Evolutionary conservation across 2,888 invertebrate species (phyloP).

Genomic region (Tridacna crocea): DNA sequence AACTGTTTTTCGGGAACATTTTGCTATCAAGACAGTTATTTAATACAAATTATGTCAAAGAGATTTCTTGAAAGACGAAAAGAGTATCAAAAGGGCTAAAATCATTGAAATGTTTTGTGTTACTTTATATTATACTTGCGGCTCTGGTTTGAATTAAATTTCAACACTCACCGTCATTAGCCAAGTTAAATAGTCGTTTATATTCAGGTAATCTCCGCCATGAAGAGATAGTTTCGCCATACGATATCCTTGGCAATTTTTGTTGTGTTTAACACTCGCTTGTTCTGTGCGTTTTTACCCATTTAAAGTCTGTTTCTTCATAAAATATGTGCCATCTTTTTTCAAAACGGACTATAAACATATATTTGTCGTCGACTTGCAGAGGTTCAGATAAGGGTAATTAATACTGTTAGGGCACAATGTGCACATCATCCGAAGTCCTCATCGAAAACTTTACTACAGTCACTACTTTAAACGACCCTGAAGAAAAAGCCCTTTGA

Average conservation of each 20-base stretch:
- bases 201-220: conserved; percentile 45
- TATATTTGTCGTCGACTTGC: neutral
- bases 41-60: conserved; percentile 14
- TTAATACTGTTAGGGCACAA: no score
- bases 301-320: conserved; percentile 40
- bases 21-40: neutral
- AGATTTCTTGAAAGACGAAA: neutral
- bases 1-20: conserved; percentile 7
- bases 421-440: no score
- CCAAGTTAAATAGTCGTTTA: conserved; percentile 55
- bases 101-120: conserved; percentile 43
- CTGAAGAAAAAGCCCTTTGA: no score
- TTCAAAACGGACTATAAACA: conserved; percentile 24
- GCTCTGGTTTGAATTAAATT: conserved; percentile 62
- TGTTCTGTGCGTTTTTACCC: conserved; percentile 9
- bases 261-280: conserved; percentile 9
- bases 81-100: conserved; percentile 24
- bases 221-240: conserved; percentile 33
- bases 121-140: conserved; percentile 44
- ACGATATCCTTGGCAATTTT: conserved; percentile 42
- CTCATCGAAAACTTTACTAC: no score
- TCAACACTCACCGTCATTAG: conserved; percentile 55
- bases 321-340: conserved; percentile 3
- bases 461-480: no score
- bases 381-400: no score